Evolutionary conservation across 2,888 invertebrate species (phyloP), one percentile per base, ranked within the genome.

Genomic region (Lepetodrilus schrolli): DNA sequence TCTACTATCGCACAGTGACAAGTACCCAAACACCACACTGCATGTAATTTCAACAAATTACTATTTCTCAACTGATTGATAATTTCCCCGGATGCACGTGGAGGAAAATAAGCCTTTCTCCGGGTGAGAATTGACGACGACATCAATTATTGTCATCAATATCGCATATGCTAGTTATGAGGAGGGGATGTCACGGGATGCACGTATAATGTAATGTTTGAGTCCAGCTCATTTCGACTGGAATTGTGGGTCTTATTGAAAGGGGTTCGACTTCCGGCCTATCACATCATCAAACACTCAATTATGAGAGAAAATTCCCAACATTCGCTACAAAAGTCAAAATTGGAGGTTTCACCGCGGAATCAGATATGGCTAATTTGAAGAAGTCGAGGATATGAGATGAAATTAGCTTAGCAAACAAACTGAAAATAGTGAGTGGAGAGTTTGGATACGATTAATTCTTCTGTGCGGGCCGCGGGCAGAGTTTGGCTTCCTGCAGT

Each of bases 11-110:
- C n/a, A n/a, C n/a, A n/a, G n/a, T n/a, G n/a, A n/a, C n/a, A n/a
- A n/a, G n/a, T n/a, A 23, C 30, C 30, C 34, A 34, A 58, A 58
- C 58, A 34, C 21, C 58, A 58, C 26, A 58, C 58, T 58, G 30
- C 58, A 30, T 30, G 58, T 58, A 58, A 58, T 58, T 58, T 58
- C 10, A 26, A 3, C 30, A 58, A 58, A 58, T 58, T 58, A 58
- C 58, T 26, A 58, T 30, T 30, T 58, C 30, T 58, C 58, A 26
- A 58, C 26, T 17, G 58, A 13, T 58, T 58, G 58, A 30, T 17
- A 58, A 58, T 58, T 58, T 58, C 34, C 58, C 13, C 58, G 10
- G 58, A 58, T 58, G 58, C 58, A 58, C 58, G 58, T 58, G 58
- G 26, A 30, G 17, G 58, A 26, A 30, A 58, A 34, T 30, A 23